Base-by-base conservation (phyloP, 1,140 invertebrate species). In the Caenorhabditis inopinata region DNA sequence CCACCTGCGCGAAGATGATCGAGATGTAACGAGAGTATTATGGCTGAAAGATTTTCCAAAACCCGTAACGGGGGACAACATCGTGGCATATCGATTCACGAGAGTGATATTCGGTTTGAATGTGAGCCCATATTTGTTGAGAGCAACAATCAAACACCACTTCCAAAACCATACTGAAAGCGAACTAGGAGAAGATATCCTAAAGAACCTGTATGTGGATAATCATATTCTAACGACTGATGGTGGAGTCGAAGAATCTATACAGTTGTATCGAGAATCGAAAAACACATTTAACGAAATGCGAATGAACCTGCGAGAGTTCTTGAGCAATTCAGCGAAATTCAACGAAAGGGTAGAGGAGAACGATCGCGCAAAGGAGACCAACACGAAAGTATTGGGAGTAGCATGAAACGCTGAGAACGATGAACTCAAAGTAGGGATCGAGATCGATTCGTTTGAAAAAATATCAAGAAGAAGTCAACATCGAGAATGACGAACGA, bases 11-110 rank as follows among this genome's bases (percentile, higher is more conserved):
- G n/a, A n/a, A n/a, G n/a, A n/a, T n/a, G n/a, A n/a, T n/a, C 27
- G 83, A 79, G 83, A 84, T 45, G 83, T 49, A 5, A 32, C 45
- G 1, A 58, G 83, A 45, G 83, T 84, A 2, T 18, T 84, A n/a
- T 84, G 83, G 83, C 16, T 84, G 1, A 78, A 83, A 21, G 78
- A 84, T 27, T 35, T 46, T n/a, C n/a, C n/a, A n/a, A n/a, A n/a
- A n/a, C n/a, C n/a, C n/a, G n/a, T n/a, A 12, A 47, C 35, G n/a
- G 12, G 6, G 9, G 80, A 83, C 9, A 83, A 83, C 46, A 23
- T 83, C 7, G 14, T 74, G 18, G 27, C 74, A 2, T 38, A 25
- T 25, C 75, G 82, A 23, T 83, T 83, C 45, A 75, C 32, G 35
- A 23, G 76, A 42, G 82, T 83, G 2, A 35, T 78, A 2, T 83